Evolutionary conservation across 2,113 vertebrate species (phyloP).

Genomic region (Aegithalos caudatus): DNA sequence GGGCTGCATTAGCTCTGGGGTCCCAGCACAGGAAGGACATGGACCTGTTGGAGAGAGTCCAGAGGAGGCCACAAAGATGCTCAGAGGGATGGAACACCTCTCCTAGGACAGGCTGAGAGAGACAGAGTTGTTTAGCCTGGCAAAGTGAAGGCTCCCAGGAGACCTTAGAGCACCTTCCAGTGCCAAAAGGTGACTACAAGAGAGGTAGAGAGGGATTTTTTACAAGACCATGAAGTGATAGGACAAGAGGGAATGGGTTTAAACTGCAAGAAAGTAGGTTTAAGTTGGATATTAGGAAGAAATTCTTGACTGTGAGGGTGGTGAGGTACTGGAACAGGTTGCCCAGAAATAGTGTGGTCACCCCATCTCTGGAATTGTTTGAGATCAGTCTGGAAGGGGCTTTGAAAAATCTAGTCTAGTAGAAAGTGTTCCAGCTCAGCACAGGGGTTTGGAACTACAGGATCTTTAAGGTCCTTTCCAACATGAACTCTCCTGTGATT

Average conservation of each 20-base stretch:
- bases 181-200: not conserved
- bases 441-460: not conserved
- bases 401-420: not conserved
- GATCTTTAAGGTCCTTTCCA: not conserved
- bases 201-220: not conserved
- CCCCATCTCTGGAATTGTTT: not conserved
- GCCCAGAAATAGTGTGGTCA: not conserved
- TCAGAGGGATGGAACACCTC: not conserved
- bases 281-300: not conserved
- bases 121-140: not conserved
- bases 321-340: not conserved
- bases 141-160: not conserved
- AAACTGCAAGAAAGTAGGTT: not conserved
- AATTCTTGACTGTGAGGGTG: not conserved
- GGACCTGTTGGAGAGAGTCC: rapidly evolving
- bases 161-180: not conserved
- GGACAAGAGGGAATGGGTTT: not conserved
- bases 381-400: not conserved
- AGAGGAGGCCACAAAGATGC: not conserved
- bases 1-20: not conserved
- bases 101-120: not conserved
- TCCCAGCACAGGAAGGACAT: not conserved
- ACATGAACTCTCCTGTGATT: not conserved
- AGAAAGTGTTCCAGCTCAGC: not conserved
- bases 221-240: not conserved